phyloP scores from a whole-genome alignment of 2,113 vertebrate genomes.

The Protobothrops mucrosquamatus region DNA sequence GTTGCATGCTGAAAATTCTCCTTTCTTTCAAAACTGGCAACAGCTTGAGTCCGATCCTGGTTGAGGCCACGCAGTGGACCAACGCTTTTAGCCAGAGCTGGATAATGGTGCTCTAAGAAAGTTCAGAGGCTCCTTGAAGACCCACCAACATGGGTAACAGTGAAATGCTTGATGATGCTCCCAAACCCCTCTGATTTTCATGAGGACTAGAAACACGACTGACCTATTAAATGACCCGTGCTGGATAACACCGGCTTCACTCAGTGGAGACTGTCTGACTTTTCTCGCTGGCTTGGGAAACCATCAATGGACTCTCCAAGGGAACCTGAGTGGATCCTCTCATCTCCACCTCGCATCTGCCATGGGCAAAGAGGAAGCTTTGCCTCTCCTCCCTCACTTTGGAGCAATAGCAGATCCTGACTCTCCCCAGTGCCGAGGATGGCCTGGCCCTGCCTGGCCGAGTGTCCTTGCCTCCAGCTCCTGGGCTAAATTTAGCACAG shows the following conservation, averaged over 20 bases:
- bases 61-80: not conserved
- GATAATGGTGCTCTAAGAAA: not conserved
- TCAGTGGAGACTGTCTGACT: not conserved
- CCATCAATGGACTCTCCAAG: not conserved
- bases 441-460: not conserved
- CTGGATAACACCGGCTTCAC: not conserved
- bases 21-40: not conserved
- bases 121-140: not conserved
- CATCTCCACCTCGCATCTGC: conserved; percentile 20
- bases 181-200: not conserved
- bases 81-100: not conserved
- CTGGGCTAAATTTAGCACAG: not conserved
- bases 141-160: not conserved
- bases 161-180: not conserved
- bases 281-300: not conserved
- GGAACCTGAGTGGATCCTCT: conserved; percentile 37
- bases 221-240: not conserved
- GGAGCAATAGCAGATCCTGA: not conserved
- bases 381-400: too few species aligned
- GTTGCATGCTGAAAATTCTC: not conserved
- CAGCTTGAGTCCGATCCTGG: not conserved
- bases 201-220: not conserved
- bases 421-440: not conserved
- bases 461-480: not conserved
- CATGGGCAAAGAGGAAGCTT: not conserved